Percentiles rank a stretch among this genome's conserved stretches.
phyloP scores from a whole-genome alignment of 2,113 vertebrate genomes.

The Rhodinocichla rosea region DNA sequence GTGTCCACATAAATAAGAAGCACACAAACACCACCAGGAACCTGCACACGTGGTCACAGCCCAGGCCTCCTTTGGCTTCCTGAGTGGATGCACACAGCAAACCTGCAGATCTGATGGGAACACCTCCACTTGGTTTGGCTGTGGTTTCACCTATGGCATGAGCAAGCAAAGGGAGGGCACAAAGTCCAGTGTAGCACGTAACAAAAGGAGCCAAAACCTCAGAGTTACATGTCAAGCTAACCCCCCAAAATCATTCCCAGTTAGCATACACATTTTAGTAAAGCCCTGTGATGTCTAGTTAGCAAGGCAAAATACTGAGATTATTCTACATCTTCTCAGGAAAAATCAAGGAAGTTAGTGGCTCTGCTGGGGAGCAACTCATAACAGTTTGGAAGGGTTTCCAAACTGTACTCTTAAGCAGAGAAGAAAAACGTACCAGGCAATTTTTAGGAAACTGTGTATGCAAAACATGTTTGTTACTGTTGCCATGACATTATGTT shows the following conservation, averaged over 20 bases:
- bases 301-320: not conserved
- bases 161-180: not conserved
- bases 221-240: not conserved
- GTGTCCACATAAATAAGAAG: not conserved
- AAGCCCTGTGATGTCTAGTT: not conserved
- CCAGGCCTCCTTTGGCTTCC: not conserved
- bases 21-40: not conserved
- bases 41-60: rapidly evolving
- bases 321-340: not conserved
- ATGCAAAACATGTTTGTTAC: not conserved
- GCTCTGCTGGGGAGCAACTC: not conserved
- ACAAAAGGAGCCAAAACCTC: not conserved
- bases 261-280: not conserved
- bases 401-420: not conserved
- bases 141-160: not conserved
- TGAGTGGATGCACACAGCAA: not conserved
- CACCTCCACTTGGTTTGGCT: not conserved
- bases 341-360: not conserved
- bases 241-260: not conserved
- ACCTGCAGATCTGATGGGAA: not conserved
- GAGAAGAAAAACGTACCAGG: not conserved
- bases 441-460: not conserved
- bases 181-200: not conserved
- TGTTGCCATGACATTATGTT: not conserved
- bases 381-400: not conserved